Base-by-base conservation (phyloP, 2,113 vertebrate genomes). In the Istiophorus platypterus region DNA sequence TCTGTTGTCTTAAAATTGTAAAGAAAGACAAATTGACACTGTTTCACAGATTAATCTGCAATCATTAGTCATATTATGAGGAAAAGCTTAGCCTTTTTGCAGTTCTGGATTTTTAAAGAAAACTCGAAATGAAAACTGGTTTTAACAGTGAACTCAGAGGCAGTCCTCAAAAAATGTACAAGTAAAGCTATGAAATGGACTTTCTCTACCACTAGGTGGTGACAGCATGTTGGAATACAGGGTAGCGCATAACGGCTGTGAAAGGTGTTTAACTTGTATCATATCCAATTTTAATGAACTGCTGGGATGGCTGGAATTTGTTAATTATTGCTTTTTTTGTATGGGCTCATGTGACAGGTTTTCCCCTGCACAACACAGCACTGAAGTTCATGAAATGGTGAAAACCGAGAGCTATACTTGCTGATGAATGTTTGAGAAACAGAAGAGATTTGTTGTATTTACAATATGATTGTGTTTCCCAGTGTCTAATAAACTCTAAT, bases 151-250 rank as follows among this genome's bases (percentile, higher is more conserved):
- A 69, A 18, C 13, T 66, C 56, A 45, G 22, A 27, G 26, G 9
- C 4, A 27, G 10, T 26, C 1, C 13, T 41, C n/a, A 7, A 24
- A 13, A 54, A 37, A 13, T 47, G 1, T 31, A 12, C 17, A 2
- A 42, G 37, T 42, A 7, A 9, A 26, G 39, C 13, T 20, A 63
- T n/a, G 22, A 67, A 0, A 4, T 85, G 82, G 62, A 72, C 58
- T 57, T 74, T 20, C 22, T 66, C 2, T 27, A n/a, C 80, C 90
- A 88, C 69, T 82, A 91, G 93, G 66, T 80, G 93, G 87, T 27
- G 75, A 69, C 81, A 79, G 47, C 56, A 64, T 61, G 5, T 52
- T 29, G 12, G 17, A 15, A 39, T 18, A 27, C 18, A 47, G 9
- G 5, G 7, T 34, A 7, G 22, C 15, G 15, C 18, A 37, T 5